These are phyloP conservation scores for Mamestra configurata DNA, from an alignment of 1,140 invertebrate genomes.

Conservation along the genomic window DNA sequence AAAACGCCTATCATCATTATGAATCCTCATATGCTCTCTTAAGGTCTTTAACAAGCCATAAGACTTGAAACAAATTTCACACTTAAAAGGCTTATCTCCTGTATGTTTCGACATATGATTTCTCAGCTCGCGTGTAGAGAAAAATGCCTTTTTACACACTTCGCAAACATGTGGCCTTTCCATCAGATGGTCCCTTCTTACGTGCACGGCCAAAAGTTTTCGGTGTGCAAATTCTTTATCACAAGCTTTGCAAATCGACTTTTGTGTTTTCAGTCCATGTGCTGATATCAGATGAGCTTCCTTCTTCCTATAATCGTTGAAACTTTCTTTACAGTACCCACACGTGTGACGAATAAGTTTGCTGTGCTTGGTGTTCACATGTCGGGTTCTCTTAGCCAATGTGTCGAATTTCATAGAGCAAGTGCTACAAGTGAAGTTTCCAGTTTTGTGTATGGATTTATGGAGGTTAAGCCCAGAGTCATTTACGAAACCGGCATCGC, in stretches of 20 bases:
- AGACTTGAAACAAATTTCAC: constrained; percentile 88
- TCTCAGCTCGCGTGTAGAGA: constrained; percentile 5
- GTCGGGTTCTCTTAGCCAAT: neutral
- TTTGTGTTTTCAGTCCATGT: constrained; percentile 65
- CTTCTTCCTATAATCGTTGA: constrained; percentile 75
- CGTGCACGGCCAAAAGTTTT: constrained; percentile 69
- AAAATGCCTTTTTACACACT: constrained; percentile 52
- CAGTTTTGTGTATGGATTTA: constrained; percentile 66
- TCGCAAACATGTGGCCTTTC: constrained; percentile 39
- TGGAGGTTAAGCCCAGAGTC: constrained; percentile 33
- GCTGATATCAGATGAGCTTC: constrained; percentile 70
- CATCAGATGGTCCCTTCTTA: constrained; percentile 69
- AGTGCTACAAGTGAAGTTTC: constrained; percentile 64
- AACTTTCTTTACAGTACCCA: constrained; percentile 75
- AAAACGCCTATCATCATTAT: constrained; percentile 77
- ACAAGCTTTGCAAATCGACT: constrained; percentile 71
- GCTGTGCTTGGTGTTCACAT: constrained; percentile 45
- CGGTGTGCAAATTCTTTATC: constrained; percentile 73
- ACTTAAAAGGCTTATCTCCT: constrained; percentile 90
- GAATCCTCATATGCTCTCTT: constrained; percentile 83
- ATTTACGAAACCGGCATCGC: constrained; percentile 72
- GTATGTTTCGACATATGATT: constrained; percentile 84
- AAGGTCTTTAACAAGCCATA: constrained; percentile 85
- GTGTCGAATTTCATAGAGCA: constrained; percentile 65
- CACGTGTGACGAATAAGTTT: constrained; percentile 64